A percentile compares a stretch with the other conserved stretches of the same genome.
Evolutionary conservation across 2,797 vertebrate species (phyloP).

Genomic region (Gambusia yucatana): DNA sequence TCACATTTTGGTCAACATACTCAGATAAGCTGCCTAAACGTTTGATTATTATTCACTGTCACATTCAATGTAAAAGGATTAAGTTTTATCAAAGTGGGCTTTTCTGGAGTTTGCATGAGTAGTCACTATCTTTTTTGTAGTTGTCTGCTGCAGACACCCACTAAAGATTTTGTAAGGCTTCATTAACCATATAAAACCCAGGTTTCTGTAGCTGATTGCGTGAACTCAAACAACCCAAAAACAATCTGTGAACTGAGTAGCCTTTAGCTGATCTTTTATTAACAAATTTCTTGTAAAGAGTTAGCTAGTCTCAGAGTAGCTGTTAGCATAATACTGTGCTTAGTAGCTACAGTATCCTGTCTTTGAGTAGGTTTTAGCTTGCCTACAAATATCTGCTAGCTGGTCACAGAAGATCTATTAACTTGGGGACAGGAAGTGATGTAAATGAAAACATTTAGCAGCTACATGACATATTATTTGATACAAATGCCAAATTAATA

Average conservation of each 20-base stretch:
- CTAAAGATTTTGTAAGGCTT: not conserved
- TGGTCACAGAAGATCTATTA: not conserved
- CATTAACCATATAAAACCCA: not conserved
- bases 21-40: constrained; percentile 56
- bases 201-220: not conserved
- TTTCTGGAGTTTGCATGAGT: not conserved
- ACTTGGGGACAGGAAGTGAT: not conserved
- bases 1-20: constrained; percentile 61
- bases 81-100: not conserved
- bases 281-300: no score
- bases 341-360: not conserved
- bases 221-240: not conserved
- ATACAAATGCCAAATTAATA: not conserved
- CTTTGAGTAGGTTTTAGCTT: not conserved
- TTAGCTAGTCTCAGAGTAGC: no score
- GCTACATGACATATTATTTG: not conserved
- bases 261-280: not conserved
- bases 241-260: not conserved
- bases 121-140: not conserved
- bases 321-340: no score
- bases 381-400: not conserved
- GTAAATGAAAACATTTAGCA: not conserved
- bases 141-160: not conserved
- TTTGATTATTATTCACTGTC: constrained; percentile 60
- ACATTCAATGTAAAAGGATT: constrained; percentile 26